These are phyloP conservation scores for Drosophila parvula DNA, from an alignment of 1,140 invertebrate genomes.

Conservation along the genomic window DNA sequence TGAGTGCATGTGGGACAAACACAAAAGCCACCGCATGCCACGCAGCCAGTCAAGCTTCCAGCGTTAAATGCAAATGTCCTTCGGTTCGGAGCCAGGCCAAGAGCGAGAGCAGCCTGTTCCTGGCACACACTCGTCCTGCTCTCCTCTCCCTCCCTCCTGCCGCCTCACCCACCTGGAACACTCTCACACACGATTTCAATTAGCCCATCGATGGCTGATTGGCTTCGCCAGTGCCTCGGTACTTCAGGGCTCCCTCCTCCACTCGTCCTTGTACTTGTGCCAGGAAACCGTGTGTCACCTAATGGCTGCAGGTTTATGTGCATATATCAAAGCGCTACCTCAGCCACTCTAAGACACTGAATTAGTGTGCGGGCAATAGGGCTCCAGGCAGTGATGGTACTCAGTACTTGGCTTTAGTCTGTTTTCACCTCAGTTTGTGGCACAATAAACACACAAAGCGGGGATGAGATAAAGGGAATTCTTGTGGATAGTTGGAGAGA, in stretches of 20 bases:
- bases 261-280: slow-evolving; percentile 4
- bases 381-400: not conserved
- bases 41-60: slow-evolving; percentile 35
- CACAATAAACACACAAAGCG: not conserved
- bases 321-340: slow-evolving; percentile 54
- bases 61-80: slow-evolving; percentile 56
- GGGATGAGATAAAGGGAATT: too few species aligned
- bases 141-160: not conserved
- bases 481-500: not conserved
- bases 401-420: slow-evolving; percentile 6
- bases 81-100: slow-evolving; percentile 7
- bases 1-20: slow-evolving; percentile 65
- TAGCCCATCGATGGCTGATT: slow-evolving; percentile 65
- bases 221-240: slow-evolving; percentile 29
- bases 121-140: slow-evolving; percentile 5
- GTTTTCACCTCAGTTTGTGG: slow-evolving; percentile 2
- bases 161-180: slow-evolving; percentile 9
- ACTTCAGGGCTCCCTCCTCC: not conserved
- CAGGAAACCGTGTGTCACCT: slow-evolving; percentile 36
- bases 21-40: slow-evolving; percentile 44
- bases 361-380: slow-evolving; percentile 24
- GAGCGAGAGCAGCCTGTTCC: slow-evolving; percentile 30
- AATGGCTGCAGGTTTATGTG: slow-evolving; percentile 50
- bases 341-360: slow-evolving; percentile 44
- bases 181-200: slow-evolving; percentile 63